Conservation (phyloP, 2,113 vertebrate genomes). For the Ceyx melanurus region DNA sequence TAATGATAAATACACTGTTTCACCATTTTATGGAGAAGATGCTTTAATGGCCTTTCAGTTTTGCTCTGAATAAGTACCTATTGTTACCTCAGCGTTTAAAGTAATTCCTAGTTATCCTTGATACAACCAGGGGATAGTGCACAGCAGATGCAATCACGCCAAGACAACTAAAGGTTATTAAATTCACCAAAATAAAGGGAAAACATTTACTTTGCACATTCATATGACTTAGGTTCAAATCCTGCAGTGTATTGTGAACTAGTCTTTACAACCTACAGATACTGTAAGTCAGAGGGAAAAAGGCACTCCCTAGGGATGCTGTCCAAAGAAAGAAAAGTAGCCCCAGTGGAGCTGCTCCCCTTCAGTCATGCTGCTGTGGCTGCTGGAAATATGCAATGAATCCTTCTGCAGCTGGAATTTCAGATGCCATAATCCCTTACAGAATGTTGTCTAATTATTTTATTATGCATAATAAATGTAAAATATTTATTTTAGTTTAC, state of each 20-base stretch:
- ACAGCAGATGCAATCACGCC: not conserved
- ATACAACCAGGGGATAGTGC: not conserved
- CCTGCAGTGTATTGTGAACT: not conserved
- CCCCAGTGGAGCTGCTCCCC: conserved; percentile 30
- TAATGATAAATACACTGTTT: conserved; percentile 12
- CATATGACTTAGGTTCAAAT: conserved; percentile 30
- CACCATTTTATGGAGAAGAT: not conserved
- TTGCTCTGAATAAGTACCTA: not conserved
- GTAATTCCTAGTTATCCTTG: not conserved
- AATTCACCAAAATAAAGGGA: not conserved
- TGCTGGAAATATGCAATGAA: conserved; percentile 37
- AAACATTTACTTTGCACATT: conserved; percentile 30
- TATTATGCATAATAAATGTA: conserved; percentile 64
- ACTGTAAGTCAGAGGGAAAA: conserved; percentile 63
- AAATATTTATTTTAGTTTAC: conserved; percentile 55
- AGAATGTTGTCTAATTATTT: conserved; percentile 48
- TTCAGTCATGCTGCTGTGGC: not conserved
- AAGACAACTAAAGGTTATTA: conserved; percentile 12
- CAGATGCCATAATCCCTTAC: conserved; percentile 12
- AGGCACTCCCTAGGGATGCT: conserved; percentile 59
- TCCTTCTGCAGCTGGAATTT: conserved; percentile 11
- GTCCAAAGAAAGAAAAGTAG: conserved; percentile 61
- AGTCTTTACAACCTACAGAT: conserved; percentile 20
- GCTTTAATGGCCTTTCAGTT: not conserved
- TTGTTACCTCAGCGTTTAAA: not conserved